Evolutionary conservation across 2,888 invertebrate genomes (phyloP).

Genomic region (Oligia strigilis): DNA sequence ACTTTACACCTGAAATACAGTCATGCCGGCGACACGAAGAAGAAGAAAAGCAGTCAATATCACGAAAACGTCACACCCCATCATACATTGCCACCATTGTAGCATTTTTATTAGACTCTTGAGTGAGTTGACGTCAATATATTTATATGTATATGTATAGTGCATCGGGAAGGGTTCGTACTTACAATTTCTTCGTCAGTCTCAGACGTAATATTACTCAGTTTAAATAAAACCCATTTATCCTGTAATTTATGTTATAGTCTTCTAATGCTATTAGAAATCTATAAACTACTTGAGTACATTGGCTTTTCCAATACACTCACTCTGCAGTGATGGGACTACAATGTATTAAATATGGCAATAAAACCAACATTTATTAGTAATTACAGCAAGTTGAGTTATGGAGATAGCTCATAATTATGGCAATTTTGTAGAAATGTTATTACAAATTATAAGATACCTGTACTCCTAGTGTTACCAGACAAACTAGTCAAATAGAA

Average conservation of each 20-base stretch:
- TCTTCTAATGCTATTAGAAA: constrained; percentile 13
- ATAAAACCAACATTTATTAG: constrained; percentile 19
- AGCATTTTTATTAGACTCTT: neutral
- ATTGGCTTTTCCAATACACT: neutral
- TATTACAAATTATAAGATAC: neutral
- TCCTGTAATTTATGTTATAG: constrained; percentile 16
- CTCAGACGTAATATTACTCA: neutral
- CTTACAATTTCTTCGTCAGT: neutral
- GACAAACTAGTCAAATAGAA: neutral
- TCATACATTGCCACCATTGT: neutral
- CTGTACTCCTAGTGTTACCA: neutral
- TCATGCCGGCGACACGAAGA: too few relatives aligned
- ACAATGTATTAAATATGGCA: constrained; percentile 25
- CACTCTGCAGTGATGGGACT: neutral
- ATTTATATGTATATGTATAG: neutral
- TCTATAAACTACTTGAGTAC: constrained; percentile 8
- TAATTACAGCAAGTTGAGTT: constrained; percentile 4
- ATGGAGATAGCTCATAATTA: too few relatives aligned
- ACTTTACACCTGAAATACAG: too few relatives aligned
- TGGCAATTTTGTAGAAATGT: neutral
- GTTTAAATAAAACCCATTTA: constrained; percentile 3
- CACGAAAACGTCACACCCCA: neutral
- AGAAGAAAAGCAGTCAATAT: too few relatives aligned
- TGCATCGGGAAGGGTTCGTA: neutral
- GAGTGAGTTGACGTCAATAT: neutral